Conservation (phyloP, 2,888 invertebrate genomes). For the Baccha elongata region DNA sequence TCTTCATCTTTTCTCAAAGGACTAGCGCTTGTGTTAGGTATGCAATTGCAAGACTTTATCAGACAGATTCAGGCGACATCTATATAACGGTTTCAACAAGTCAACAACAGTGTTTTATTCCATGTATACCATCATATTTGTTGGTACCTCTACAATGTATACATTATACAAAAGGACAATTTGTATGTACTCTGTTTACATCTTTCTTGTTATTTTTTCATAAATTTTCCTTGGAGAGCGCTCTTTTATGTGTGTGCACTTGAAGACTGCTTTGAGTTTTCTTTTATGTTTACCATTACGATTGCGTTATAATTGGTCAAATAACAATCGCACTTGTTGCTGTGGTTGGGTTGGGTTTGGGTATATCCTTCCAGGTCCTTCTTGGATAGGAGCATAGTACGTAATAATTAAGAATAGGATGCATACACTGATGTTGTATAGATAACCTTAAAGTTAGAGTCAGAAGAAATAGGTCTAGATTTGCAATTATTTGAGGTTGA, state of each 20-base stretch:
- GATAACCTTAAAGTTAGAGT: background rate
- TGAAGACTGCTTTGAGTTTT: slow-evolving; percentile 25
- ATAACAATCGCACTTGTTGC: slow-evolving; percentile 54
- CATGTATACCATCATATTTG: background rate
- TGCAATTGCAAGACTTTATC: slow-evolving; percentile 37
- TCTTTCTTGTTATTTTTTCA: slow-evolving; percentile 10
- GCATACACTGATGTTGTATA: background rate
- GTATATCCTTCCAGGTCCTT: slow-evolving; percentile 12
- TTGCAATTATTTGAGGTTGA: no score
- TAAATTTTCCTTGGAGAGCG: slow-evolving; percentile 29
- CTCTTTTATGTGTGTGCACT: slow-evolving; percentile 28
- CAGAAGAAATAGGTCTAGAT: background rate
- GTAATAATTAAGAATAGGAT: slow-evolving; percentile 11
- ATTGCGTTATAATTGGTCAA: slow-evolving; percentile 54
- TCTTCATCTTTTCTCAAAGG: slow-evolving; percentile 47
- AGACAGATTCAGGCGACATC: slow-evolving; percentile 13
- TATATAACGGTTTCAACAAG: background rate
- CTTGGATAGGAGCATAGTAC: background rate
- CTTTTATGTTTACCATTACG: slow-evolving; percentile 37
- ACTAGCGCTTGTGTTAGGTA: background rate
- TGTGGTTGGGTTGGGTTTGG: slow-evolving; percentile 26
- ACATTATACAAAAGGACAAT: background rate
- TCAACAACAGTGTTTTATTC: background rate
- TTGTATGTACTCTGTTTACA: background rate
- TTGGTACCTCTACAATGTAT: background rate